Base-by-base conservation (phyloP, 1,140 invertebrate species). In the Dufourea novaeangliae region DNA sequence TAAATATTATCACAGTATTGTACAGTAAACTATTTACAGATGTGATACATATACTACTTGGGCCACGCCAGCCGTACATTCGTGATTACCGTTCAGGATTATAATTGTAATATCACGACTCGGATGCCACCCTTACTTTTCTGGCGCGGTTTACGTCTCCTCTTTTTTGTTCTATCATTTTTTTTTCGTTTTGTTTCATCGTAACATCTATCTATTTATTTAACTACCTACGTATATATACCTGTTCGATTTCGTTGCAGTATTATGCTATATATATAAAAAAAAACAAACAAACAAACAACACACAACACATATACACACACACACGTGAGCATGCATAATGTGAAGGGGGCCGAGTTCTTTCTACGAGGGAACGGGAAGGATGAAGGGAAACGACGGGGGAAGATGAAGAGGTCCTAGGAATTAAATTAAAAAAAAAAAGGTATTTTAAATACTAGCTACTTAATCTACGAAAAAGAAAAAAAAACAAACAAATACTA, bases 1-100 rank as follows among this genome's bases (percentile, higher is more conserved):
- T 91, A 91, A 91, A 91, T 91, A 91, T 91, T 91, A 91, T 91
- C 90, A 91, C 90, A 91, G 90, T 91, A 91, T 91, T 91, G 90
- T 91, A 91, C 90, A 91, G 86, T 91, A 84, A 75, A 74, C 79
- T 91, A 91, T 91, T 88, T 91, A 91, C 90, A 91, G 84, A 86
- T 87, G 89, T 91, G 88, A 90, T 86, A 89, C 71, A 84, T 57
- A n/a, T n/a, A n/a, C n/a, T n/a, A 44, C 62, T 77, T 50, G 59
- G 68, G 39, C n/a, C 50, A 59, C 82, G 69, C 62, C 72, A 83
- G 76, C 76, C 81, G 81, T 80, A 83, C 66, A 78, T 75, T 67
- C 69, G 75, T 72, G 46, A 69, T 82, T 75, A 83, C 56, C 74
- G 52, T 78, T 72, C 39, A 57, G 76, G 68, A 78, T 80, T 34